Conservation (phyloP, 1,140 invertebrate species). For the Dinoponera quadriceps region DNA sequence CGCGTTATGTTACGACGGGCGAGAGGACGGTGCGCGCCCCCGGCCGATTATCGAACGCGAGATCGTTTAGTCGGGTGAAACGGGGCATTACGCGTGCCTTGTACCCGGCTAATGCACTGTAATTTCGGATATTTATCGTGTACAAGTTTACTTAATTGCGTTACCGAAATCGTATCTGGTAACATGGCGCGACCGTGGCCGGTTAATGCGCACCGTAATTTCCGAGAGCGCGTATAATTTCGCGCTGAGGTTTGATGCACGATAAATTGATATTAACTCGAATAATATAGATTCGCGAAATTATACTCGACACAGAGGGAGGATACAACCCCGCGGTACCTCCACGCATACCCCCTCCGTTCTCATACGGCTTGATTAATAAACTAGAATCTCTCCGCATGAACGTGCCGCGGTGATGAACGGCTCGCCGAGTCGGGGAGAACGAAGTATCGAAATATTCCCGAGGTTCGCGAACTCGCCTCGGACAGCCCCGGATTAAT, state of each 20-base stretch:
- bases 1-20: conserved; percentile 21
- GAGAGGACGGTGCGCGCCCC: conserved; percentile 32
- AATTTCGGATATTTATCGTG: conserved; percentile 56
- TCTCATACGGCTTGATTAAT: conserved; percentile 10
- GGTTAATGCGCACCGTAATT: conserved; percentile 30
- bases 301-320: background rate
- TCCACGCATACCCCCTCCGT: background rate
- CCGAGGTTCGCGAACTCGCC: background rate
- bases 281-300: conserved; percentile 28
- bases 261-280: conserved; percentile 42
- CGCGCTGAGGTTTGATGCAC: conserved; percentile 29
- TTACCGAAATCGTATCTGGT: conserved; percentile 28
- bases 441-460: too few species aligned
- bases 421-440: background rate
- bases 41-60: conserved; percentile 53
- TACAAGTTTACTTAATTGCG: conserved; percentile 17
- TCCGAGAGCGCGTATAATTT: conserved; percentile 23
- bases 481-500: conserved; percentile 26
- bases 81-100: conserved; percentile 41
- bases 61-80: conserved; percentile 11
- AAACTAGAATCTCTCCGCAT: background rate
- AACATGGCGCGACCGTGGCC: conserved; percentile 10
- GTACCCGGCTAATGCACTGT: conserved; percentile 21
- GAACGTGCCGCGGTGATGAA: background rate
- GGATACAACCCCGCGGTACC: background rate